Evolutionary conservation across 2,113 vertebrate genomes (phyloP).

Genomic region (Todiramphus saurophagus): DNA sequence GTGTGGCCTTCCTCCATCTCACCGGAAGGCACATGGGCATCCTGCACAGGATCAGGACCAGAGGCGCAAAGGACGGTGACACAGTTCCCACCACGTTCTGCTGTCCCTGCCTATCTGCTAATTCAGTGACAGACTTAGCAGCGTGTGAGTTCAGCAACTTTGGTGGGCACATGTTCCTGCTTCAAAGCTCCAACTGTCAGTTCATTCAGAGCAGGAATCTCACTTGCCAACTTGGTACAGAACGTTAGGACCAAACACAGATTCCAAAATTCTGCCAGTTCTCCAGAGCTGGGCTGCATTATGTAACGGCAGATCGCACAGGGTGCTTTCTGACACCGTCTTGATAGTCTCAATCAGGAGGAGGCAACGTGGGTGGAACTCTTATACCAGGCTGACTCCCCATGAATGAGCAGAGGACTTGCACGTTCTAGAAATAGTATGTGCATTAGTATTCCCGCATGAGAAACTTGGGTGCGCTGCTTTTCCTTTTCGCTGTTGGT

Average conservation of each 20-base stretch:
- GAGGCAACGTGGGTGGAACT: conserved; percentile 50
- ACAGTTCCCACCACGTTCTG: not conserved
- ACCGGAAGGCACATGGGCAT: not conserved
- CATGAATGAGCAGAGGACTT: conserved; percentile 29
- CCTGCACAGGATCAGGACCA: not conserved
- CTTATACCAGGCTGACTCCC: conserved; percentile 26
- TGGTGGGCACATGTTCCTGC: conserved; percentile 41
- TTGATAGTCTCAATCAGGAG: conserved; percentile 33
- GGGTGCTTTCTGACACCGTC: not conserved
- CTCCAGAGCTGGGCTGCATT: not conserved
- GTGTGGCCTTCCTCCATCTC: not conserved
- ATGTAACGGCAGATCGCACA: not conserved
- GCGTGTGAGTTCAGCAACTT: conserved; percentile 29
- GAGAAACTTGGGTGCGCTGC: not conserved
- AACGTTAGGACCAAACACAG: conserved; percentile 37
- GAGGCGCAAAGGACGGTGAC: not conserved
- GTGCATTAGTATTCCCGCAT: not conserved
- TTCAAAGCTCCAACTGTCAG: conserved; percentile 24
- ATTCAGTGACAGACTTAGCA: conserved; percentile 17
- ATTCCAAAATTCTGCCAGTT: conserved; percentile 22
- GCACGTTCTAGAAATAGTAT: not conserved
- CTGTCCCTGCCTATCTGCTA: conserved; percentile 8
- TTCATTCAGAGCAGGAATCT: not conserved
- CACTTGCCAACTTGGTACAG: conserved; percentile 11
- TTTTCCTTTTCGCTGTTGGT: not conserved